Conservation (phyloP, 2,797 vertebrate species). For the Smutsia gigantea region DNA sequence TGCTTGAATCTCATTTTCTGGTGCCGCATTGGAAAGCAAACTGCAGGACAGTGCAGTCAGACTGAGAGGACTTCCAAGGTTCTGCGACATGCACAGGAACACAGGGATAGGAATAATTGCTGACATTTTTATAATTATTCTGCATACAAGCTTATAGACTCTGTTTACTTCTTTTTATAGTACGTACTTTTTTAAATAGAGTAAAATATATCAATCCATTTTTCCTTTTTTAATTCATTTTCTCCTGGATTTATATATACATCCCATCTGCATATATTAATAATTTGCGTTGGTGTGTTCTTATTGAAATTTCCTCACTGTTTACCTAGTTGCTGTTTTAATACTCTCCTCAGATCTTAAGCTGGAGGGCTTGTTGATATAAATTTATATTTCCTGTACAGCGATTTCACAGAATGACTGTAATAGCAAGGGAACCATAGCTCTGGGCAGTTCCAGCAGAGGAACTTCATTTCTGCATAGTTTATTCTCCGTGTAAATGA, state of each 20-base stretch:
- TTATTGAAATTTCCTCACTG: background rate
- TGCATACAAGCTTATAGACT: background rate
- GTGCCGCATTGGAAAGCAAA: background rate
- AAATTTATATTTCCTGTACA: conserved; percentile 56
- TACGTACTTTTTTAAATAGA: background rate
- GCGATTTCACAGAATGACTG: conserved; percentile 44
- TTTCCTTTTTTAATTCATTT: background rate
- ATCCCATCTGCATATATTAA: background rate
- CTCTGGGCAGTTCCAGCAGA: conserved; percentile 54
- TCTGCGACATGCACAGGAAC: background rate
- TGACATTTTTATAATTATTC: background rate
- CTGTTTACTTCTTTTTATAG: background rate
- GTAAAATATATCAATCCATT: background rate
- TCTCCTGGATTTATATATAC: background rate
- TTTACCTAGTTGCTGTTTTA: conserved; percentile 28
- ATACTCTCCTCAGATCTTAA: background rate
- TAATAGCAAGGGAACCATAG: conserved; percentile 47
- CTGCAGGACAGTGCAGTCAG: background rate
- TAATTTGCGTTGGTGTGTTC: background rate
- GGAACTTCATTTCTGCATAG: conserved; percentile 60
- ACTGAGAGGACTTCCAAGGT: background rate
- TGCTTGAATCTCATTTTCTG: background rate
- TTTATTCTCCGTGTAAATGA: conserved; percentile 49
- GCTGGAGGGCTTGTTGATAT: conserved; percentile 31
- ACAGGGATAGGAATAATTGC: background rate